Evolutionary conservation across 1,140 invertebrate genomes (phyloP), one percentile per base, ranked within the genome.

Genomic region (Nilaparvata lugens): DNA sequence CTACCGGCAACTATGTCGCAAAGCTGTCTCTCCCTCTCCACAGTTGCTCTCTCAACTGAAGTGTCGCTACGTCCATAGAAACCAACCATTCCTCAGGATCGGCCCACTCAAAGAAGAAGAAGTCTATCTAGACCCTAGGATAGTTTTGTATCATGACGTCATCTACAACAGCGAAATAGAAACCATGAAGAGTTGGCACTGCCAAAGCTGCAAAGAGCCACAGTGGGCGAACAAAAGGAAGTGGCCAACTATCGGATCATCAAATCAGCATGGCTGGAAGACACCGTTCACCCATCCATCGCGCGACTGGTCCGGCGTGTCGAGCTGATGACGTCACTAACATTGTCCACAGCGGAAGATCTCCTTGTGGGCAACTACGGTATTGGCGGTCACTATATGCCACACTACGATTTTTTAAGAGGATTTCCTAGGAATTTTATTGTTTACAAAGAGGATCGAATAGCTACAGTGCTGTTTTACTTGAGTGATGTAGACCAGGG

Each of bases 311-410:
- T 89, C 28, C 79, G 78, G 64, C 78, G 89, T 45, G 84, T 90
- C 0, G 81, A 81, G 13, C 83, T 87, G 69, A 85, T 97, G 77
- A 94, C 92, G 28, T 88, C 88, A 3, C 75, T 98, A 58, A 85
- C 83, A 52, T 83, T 95, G 76, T 76, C 79, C 4, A 92, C 93
- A 0, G 93, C 95, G 0, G 96, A 99, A 76, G 95, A 96, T 72
- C 77, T 97, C 54, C 91, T 98, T 78, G 93, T 98, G 51, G 94
- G 95, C 58, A 98, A 98, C 77, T 98, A 98, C 76, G 97, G 96
- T 18, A 93, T 98, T 66, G 96, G 95, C n/a, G 97, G 97, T 0
- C 96, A 99, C 75, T 99, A 98, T 74, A 95, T 98, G 70, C 95
- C 96, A 14, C 97, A 99, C 75, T 98, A 88, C 77, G 97, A 99